phyloP scores from a whole-genome alignment of 2,888 invertebrate species.

The Sinodicranocentrus sp. region DNA sequence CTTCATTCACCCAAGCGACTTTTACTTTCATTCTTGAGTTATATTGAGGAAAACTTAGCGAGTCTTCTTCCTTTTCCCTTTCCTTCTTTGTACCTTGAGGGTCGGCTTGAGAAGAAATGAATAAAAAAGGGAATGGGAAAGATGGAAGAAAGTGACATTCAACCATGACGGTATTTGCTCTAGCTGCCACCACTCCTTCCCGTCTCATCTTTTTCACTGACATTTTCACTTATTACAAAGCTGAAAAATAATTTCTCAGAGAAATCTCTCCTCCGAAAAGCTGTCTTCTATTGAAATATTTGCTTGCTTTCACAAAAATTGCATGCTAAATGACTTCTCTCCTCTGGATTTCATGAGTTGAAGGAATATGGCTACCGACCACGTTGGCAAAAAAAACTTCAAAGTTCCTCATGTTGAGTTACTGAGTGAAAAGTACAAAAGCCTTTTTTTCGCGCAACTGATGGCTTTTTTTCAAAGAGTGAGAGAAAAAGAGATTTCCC shows the following conservation, averaged over 20 bases:
- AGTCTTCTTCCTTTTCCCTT: not conserved
- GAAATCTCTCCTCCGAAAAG: not conserved
- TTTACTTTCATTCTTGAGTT: not conserved
- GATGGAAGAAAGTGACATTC: not conserved
- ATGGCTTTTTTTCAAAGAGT: too few relatives aligned
- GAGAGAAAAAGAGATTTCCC: too few relatives aligned
- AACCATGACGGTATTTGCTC: not conserved
- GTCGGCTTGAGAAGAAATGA: not conserved
- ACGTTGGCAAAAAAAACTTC: too few relatives aligned
- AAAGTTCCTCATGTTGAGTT: too few relatives aligned
- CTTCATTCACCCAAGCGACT: not conserved
- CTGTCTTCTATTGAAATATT: too few relatives aligned
- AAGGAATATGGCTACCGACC: too few relatives aligned
- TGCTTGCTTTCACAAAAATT: too few relatives aligned
- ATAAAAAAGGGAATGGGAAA: not conserved
- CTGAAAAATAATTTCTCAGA: constrained; percentile 25
- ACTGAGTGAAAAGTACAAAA: too few relatives aligned
- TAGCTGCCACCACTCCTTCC: not conserved
- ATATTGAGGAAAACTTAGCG: not conserved
- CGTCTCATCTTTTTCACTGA: not conserved
- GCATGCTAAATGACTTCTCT: too few relatives aligned
- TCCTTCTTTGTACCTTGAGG: not conserved
- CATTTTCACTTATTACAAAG: constrained; percentile 41
- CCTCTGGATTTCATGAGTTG: too few relatives aligned
- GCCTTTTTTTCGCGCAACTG: too few relatives aligned